Base-by-base conservation (phyloP, 2,113 vertebrate species). In the Crotalus helleri region DNA sequence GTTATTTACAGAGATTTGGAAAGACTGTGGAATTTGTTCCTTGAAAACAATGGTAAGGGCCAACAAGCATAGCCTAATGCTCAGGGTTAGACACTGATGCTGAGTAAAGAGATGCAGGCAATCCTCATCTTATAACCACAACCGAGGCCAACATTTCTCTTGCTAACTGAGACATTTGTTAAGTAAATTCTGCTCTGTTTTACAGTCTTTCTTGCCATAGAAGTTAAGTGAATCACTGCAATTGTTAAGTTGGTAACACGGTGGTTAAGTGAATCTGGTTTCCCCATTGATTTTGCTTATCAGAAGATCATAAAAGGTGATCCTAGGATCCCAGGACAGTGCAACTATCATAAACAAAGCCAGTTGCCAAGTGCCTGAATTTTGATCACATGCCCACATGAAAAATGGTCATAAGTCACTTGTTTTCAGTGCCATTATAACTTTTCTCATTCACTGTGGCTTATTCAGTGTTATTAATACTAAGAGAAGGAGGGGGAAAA, bases 1-100 rank as follows among this genome's bases (percentile, higher is more conserved):
- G 94, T 95, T 94, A 94, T 95, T 96, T 51, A 57, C 54, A 13
- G 90, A 94, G 90, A 88, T 91, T 54, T 95, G 91, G 91, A 33
- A 87, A 94, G 59, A 53, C 59, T 97, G 92, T 91, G 93, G 92
- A 87, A 0, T 26, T 91, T 95, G 81, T 61, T 94, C 5, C 51
- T 95, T 46, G 61, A 59, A 95, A 46, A 57, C 94, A 92, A 92
- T 92, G 85, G 81, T 90, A 54, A 21, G 2, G 90, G 64, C 13
- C 94, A 69, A 81, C 59, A 94, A 49, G 23, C 85, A 49, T 92
- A 15, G 39, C 12, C 19, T 92, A 94, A 85, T 88, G 44, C 54
- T 87, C 88, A 90, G 44, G 13, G 9, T 94, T 92, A 92, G 26
- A 92, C 93, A 19, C 17, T 53, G 89, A 39, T 64, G 0, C 0